Conservation (phyloP, 1,140 invertebrate genomes). For the Heliothis subflexa region DNA sequence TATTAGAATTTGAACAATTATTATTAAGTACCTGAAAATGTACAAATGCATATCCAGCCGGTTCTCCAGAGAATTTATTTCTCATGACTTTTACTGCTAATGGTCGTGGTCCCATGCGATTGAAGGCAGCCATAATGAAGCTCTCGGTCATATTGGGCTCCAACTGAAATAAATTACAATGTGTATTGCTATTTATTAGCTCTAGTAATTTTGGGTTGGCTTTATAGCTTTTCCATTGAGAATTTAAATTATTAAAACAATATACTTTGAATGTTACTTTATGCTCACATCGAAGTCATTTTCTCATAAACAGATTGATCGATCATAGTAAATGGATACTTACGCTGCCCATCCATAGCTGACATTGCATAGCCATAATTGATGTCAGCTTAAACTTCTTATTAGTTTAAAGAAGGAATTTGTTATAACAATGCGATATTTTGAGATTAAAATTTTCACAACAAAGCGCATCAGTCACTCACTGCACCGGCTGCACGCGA, state of each 20-base stretch:
- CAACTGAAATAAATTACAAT: slow-evolving; percentile 87
- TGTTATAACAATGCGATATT: no score
- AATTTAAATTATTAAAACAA: no score
- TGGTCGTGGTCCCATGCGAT: slow-evolving; percentile 95
- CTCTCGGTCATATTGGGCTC: slow-evolving; percentile 98
- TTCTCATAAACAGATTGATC: no score
- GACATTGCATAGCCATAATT: slow-evolving; percentile 78
- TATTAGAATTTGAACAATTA: neutral
- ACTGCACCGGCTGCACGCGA: neutral
- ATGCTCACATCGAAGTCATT: no score
- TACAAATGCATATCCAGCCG: slow-evolving; percentile 97
- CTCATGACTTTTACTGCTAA: slow-evolving; percentile 96
- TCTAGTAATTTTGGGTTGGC: no score
- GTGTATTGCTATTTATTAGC: no score
- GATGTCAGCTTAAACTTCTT: neutral
- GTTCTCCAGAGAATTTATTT: slow-evolving; percentile 96
- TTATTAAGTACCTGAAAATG: slow-evolving; percentile 93
- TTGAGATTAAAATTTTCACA: neutral
- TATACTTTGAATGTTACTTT: no score
- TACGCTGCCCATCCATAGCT: slow-evolving; percentile 84
- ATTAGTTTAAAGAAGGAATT: no score
- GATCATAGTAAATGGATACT: slow-evolving; percentile 52
- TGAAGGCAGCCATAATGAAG: slow-evolving; percentile 96
- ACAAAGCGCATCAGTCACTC: neutral
- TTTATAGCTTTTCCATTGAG: no score